A percentile compares a stretch with the other conserved stretches of the same genome.
These are phyloP conservation scores for Neolamprologus falcicula DNA, from an alignment of 2,113 vertebrate species.

Conservation along the genomic window DNA sequence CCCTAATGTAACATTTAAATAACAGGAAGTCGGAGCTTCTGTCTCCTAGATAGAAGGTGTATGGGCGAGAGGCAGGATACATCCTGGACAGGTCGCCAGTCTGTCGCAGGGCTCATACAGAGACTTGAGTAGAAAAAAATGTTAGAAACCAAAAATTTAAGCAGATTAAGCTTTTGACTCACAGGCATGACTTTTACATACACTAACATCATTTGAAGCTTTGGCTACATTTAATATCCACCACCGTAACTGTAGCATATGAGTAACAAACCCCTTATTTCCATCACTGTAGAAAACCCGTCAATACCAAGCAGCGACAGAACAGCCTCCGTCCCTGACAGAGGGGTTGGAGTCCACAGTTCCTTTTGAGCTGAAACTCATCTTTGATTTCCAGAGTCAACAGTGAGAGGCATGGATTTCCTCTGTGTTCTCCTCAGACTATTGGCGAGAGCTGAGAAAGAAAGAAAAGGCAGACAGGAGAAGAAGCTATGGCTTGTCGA, in stretches of 20 bases:
- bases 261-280: neutral
- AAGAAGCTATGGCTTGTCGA: slow-evolving; percentile 19
- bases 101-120: neutral
- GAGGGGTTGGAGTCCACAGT: neutral
- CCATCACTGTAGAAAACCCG: neutral
- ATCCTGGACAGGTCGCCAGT: neutral
- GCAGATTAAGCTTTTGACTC: neutral
- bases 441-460: neutral
- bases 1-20: too few relatives aligned
- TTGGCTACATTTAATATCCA: neutral
- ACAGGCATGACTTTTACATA: neutral
- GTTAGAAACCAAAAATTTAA: neutral
- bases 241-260: neutral
- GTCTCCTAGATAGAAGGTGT: too few relatives aligned
- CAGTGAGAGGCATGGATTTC: slow-evolving; percentile 33
- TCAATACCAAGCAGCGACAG: neutral
- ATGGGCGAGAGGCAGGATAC: neutral
- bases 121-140: neutral
- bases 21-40: too few relatives aligned
- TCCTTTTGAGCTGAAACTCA: neutral
- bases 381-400: slow-evolving; percentile 38
- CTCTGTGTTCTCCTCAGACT: slow-evolving; percentile 5
- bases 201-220: neutral
- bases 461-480: neutral
- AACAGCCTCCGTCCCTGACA: neutral